These are phyloP conservation scores for Rachycentron canadum DNA, from an alignment of 2,797 vertebrate genomes.

Conservation along the genomic window DNA sequence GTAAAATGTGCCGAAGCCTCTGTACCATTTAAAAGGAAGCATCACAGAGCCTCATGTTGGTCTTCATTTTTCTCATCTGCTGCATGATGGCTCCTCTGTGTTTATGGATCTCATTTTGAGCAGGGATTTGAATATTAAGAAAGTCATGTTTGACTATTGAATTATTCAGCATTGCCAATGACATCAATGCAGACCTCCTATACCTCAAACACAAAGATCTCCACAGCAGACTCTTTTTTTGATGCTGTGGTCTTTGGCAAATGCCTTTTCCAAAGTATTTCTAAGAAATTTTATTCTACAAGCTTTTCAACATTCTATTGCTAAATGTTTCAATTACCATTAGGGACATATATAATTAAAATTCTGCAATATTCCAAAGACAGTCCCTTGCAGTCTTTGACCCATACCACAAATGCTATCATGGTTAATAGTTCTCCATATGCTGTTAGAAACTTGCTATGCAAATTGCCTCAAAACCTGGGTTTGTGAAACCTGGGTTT, in stretches of 20 bases:
- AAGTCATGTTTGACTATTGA: conserved; percentile 59
- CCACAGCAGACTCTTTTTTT: conserved; percentile 21
- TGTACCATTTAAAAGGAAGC: conserved; percentile 39
- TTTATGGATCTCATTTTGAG: conserved; percentile 48
- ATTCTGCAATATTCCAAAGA: conserved; percentile 13
- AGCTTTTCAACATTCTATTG: conserved; percentile 4
- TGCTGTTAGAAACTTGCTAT: neutral
- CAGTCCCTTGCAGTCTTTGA: neutral
- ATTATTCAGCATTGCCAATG: conserved; percentile 55
- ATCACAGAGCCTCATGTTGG: conserved; percentile 29
- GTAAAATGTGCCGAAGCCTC: conserved; percentile 41
- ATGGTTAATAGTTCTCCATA: conserved; percentile 12
- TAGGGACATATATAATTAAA: neutral
- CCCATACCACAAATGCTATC: neutral
- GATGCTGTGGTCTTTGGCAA: conserved; percentile 17
- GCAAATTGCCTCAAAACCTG: neutral
- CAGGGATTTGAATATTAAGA: conserved; percentile 62
- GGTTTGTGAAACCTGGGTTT: neutral
- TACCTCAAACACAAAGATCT: conserved; percentile 53
- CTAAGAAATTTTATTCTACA: no score
- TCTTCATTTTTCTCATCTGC: conserved; percentile 47
- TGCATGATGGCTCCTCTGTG: conserved; percentile 35
- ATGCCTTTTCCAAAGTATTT: conserved; percentile 10
- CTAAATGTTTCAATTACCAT: conserved; percentile 43
- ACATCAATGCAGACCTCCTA: conserved; percentile 49